Evolutionary conservation across 2,888 invertebrate genomes (phyloP).

Genomic region (Embidobia sp.): DNA sequence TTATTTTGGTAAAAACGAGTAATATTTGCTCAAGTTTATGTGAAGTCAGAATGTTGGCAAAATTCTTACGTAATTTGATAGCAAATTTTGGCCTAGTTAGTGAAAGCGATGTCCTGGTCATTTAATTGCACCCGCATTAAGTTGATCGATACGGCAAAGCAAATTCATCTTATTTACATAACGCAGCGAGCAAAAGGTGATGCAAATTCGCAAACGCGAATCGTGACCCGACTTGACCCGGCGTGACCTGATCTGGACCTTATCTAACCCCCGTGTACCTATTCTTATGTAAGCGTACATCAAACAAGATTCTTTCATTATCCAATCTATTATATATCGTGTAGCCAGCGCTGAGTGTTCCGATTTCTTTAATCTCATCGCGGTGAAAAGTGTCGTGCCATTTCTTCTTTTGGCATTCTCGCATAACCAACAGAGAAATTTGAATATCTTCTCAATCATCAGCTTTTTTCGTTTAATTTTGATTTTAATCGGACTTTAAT

Average conservation of each 20-base stretch:
- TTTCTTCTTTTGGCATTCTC: no score
- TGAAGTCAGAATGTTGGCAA: neutral
- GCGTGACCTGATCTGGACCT: slow-evolving; percentile 27
- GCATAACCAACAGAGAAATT: no score
- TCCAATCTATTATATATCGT: slow-evolving; percentile 20
- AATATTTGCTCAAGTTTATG: neutral
- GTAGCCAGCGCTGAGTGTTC: no score
- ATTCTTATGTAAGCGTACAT: slow-evolving; percentile 22
- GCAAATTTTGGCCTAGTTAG: slow-evolving; percentile 20
- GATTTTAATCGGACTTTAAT: no score
- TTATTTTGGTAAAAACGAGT: no score
- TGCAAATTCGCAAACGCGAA: slow-evolving; percentile 7
- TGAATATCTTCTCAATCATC: no score
- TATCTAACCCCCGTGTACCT: slow-evolving; percentile 14
- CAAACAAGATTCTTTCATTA: slow-evolving; percentile 42
- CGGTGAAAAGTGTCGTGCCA: no score
- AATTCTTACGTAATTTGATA: neutral
- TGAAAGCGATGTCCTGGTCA: slow-evolving; percentile 14
- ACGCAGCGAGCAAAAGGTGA: slow-evolving; percentile 3
- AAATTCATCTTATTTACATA: slow-evolving; percentile 44
- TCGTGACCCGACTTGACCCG: slow-evolving; percentile 30
- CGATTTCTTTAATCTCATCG: no score
- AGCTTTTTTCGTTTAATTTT: no score
- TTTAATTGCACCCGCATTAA: slow-evolving; percentile 26
- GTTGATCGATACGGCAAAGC: slow-evolving; percentile 22